Evolutionary conservation across 53 echinoderm and acorn worm species (phyloP).

Genomic region (Astropecten irregularis): DNA sequence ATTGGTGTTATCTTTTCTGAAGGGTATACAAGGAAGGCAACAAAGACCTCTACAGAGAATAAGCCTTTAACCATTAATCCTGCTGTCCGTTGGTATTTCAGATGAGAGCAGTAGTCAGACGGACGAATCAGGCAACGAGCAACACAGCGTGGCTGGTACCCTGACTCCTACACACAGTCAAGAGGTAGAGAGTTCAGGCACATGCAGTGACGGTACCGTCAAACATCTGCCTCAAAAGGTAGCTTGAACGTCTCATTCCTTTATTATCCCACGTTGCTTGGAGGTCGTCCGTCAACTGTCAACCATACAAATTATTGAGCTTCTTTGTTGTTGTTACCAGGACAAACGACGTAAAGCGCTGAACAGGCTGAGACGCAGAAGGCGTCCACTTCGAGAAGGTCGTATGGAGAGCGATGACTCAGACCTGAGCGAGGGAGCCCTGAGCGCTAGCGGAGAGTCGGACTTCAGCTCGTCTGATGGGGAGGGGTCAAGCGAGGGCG

Average conservation of each 20-base stretch:
- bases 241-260: not conserved
- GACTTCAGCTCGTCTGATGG: constrained; percentile 84
- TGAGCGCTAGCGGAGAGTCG: constrained; percentile 73
- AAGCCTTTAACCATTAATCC: too few relatives aligned
- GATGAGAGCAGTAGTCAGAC: constrained; percentile 59
- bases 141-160: constrained; percentile 81
- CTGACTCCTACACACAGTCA: constrained; percentile 78
- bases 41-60: too few relatives aligned
- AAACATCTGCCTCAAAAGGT: constrained; percentile 57
- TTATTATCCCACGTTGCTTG: too few relatives aligned
- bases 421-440: constrained; percentile 89
- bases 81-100: too few relatives aligned
- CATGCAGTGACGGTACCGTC: constrained; percentile 69
- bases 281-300: too few relatives aligned
- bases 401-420: constrained; percentile 75
- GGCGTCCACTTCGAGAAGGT: constrained; percentile 12
- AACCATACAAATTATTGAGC: too few relatives aligned
- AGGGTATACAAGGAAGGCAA: too few relatives aligned
- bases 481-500: constrained; percentile 69
- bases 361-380: constrained; percentile 59
- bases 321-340: not conserved
- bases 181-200: constrained; percentile 80
- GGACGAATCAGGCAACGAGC: constrained; percentile 63
- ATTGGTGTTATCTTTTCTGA: too few relatives aligned
- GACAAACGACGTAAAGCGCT: constrained; percentile 54